Evolutionary conservation across 2,113 vertebrate species (phyloP).

Genomic region (Eidolon helvum): DNA sequence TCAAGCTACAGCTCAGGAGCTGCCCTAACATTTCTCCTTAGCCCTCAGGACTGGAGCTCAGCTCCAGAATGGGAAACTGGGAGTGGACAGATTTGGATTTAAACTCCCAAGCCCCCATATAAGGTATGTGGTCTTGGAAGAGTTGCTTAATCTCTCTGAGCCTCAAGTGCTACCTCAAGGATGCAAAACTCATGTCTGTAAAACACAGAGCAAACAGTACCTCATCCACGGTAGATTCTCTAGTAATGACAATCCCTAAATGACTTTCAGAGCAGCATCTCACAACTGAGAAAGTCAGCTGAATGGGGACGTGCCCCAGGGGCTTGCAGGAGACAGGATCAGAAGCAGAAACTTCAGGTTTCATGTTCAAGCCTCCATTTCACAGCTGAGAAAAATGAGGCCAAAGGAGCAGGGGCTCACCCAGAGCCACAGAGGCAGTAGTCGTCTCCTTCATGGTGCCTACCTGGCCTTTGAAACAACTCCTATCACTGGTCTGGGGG

Average conservation of each 20-base stretch:
- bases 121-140: background rate
- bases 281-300: background rate
- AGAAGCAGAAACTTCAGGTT: background rate
- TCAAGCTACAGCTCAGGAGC: background rate
- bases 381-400: background rate
- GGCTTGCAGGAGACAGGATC: background rate
- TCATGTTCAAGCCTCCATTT: background rate
- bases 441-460: background rate
- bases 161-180: background rate
- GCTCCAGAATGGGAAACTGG: background rate
- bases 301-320: rapidly evolving
- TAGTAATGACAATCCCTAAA: background rate
- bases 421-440: background rate
- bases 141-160: background rate
- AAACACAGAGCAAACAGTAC: background rate
- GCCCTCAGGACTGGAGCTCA: background rate
- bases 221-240: too few relatives aligned
- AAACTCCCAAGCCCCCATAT: background rate
- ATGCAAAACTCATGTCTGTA: background rate
- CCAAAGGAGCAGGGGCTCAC: background rate
- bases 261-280: background rate
- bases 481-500: background rate
- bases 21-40: background rate
- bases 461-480: background rate
- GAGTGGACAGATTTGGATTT: background rate